Base-by-base conservation (phyloP, 35 echinoderm and acorn worm species). In the Ptychodera flava region DNA sequence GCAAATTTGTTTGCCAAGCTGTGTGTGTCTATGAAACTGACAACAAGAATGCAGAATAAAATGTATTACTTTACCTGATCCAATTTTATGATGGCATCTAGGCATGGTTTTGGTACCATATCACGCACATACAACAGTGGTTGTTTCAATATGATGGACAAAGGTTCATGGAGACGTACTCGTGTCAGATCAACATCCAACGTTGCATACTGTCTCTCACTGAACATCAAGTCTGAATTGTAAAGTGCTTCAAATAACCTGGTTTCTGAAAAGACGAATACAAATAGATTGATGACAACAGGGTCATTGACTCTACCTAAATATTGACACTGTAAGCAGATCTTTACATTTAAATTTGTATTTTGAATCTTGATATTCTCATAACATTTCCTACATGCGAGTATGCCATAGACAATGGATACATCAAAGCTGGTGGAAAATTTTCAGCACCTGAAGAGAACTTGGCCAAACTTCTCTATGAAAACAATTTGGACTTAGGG, bases 31-130 rank as follows among this genome's bases (percentile, higher is more conserved):
- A n/a, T n/a, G n/a, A n/a, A n/a, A n/a, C n/a, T n/a, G n/a, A n/a
- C n/a, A n/a, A n/a, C n/a, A n/a, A n/a, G n/a, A n/a, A n/a, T n/a
- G n/a, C n/a, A n/a, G n/a, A n/a, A n/a, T n/a, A n/a, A n/a, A n/a
- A n/a, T n/a, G n/a, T n/a, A n/a, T n/a, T n/a, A n/a, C n/a, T 82
- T 85, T 81, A 98, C 95, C 92, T 94, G 87, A 84, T 98, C 93
- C 30, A 98, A 84, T 88, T 92, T 98, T 64, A 94, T 89, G 77
- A 98, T 81, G 31, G 95, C 95, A 35, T 98, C 90, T 16, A 98
- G 85, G 80, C 95, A 94, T 0, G 88, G 95, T 31, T 79, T 85
- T 28, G 95, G 95, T 32, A 98, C 92, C 95, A 98, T 98, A 84
- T 98, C 95, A 79, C 95, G 89, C 38, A 94, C 88, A 78, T 98